phyloP scores from a whole-genome alignment of 1,140 invertebrate genomes.

The Hypsibius dujardini region DNA sequence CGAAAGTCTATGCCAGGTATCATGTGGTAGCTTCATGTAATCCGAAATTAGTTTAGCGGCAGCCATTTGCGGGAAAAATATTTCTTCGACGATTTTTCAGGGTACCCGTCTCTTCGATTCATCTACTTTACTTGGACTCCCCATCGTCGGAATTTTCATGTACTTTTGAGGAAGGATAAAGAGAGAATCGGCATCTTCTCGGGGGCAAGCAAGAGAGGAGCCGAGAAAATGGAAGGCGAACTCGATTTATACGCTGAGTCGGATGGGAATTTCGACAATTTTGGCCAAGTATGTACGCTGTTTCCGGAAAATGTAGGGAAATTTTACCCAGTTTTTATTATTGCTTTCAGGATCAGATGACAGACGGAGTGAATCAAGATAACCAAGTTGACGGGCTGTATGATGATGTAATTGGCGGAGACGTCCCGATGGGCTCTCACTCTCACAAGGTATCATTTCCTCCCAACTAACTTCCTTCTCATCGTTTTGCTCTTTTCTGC shows the following conservation, averaged over 20 bases:
- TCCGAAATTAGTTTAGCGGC: no score
- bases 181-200: not conserved
- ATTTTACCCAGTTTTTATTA: no score
- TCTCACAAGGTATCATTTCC: no score
- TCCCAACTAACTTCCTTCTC: not conserved
- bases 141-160: not conserved
- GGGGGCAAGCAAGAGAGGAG: not conserved
- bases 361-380: not conserved
- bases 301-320: no score
- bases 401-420: not conserved
- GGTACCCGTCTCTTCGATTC: not conserved
- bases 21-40: no score
- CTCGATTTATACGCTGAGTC: constrained; percentile 1
- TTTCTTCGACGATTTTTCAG: not conserved
- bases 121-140: not conserved
- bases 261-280: constrained; percentile 11
- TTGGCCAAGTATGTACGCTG: not conserved
- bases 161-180: not conserved
- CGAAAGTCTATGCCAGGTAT: no score
- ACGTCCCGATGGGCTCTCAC: not conserved
- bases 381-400: not conserved
- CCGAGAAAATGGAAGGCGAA: not conserved
- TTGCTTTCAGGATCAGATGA: not conserved
- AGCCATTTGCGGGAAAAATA: not conserved
- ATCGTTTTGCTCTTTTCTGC: not conserved